Conservation (phyloP, 2,113 vertebrate genomes). For the Cygnus buccinator region DNA sequence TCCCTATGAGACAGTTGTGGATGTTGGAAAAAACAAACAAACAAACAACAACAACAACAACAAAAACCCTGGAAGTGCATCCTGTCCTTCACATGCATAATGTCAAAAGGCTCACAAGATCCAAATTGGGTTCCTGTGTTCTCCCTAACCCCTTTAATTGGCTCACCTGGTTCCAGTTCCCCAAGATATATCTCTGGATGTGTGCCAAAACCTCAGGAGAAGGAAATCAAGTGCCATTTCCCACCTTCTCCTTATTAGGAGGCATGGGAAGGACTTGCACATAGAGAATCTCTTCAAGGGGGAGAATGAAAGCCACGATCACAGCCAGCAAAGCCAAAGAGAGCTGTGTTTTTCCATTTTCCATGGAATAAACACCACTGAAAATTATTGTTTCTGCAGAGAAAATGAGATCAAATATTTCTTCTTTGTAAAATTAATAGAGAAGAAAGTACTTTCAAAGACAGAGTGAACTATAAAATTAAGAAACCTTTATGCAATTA, state of each 20-base stretch:
- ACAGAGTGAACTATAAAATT: not conserved
- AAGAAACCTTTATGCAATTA: not conserved
- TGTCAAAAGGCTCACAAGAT: not conserved
- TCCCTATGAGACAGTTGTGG: not conserved
- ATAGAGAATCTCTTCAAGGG: accelerated
- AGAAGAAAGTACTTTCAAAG: not conserved
- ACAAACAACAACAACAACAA: too few species aligned
- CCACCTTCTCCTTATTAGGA: not conserved
- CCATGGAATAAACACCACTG: not conserved
- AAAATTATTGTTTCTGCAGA: not conserved
- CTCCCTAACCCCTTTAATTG: not conserved
- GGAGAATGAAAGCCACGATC: not conserved
- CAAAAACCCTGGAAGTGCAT: not conserved
- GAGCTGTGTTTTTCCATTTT: not conserved
- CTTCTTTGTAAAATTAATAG: not conserved
- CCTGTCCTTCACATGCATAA: not conserved
- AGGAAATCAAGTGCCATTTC: not conserved
- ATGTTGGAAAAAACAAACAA: accelerated
- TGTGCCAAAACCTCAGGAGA: not conserved
- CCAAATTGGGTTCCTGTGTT: not conserved
- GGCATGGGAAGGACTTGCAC: not conserved
- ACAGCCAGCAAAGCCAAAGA: not conserved
- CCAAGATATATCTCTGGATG: not conserved
- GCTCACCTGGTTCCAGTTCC: not conserved
- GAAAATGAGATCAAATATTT: not conserved